Evolutionary conservation across 1,140 invertebrate species (phyloP).

Genomic region (Bathynomus jamesi): DNA sequence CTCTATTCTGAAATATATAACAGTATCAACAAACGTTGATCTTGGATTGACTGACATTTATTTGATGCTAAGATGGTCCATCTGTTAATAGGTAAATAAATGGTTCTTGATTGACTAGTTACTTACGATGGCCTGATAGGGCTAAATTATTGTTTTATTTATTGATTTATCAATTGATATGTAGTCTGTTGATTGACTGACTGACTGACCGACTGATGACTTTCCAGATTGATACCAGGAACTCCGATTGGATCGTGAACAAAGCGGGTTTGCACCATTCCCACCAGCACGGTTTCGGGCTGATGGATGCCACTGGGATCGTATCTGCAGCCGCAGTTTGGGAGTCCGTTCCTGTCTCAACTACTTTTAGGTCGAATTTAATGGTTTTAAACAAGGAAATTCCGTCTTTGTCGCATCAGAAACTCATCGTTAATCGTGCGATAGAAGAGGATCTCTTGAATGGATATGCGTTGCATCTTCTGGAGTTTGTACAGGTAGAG

Average conservation of each 20-base stretch:
- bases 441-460: slow-evolving; percentile 2
- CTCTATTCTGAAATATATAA: too few species aligned
- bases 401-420: slow-evolving; percentile 3
- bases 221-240: slow-evolving; percentile 38
- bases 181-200: too few species aligned
- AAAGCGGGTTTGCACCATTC: slow-evolving; percentile 64
- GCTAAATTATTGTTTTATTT: too few species aligned
- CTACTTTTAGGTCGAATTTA: slow-evolving; percentile 52
- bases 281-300: slow-evolving; percentile 76
- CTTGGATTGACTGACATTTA: too few species aligned
- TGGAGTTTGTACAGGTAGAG: slow-evolving; percentile 74
- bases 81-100: too few species aligned
- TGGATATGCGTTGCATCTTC: slow-evolving; percentile 52
- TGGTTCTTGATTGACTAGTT: too few species aligned
- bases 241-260: slow-evolving; percentile 63
- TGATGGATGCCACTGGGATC: slow-evolving; percentile 74
- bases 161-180: too few species aligned
- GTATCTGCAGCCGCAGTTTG: slow-evolving; percentile 65
- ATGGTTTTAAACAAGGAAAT: not conserved
- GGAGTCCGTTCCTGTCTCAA: slow-evolving; percentile 56
- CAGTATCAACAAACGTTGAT: too few species aligned
- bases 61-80: too few species aligned
- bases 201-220: too few species aligned
- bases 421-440: not conserved
- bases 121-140: too few species aligned